A percentile compares a stretch with the other conserved stretches of the same genome.
These are phyloP conservation scores for Myotis planiceps DNA, from an alignment of 2,797 vertebrate genomes.

Conservation along the genomic window DNA sequence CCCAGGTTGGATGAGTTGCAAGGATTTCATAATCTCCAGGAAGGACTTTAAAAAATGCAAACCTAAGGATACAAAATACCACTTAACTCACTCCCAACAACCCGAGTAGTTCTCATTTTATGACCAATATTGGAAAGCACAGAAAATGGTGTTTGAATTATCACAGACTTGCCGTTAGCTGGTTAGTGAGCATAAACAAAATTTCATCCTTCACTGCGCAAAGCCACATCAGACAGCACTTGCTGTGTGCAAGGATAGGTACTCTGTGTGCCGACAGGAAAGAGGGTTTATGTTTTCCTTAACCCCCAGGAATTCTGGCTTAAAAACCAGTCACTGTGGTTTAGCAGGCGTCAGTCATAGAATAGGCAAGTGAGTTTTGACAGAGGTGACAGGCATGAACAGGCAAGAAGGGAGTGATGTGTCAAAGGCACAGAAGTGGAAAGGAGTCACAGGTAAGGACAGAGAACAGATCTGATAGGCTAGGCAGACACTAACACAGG, in stretches of 20 bases:
- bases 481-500: fast-evolving
- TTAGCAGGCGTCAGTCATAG: not conserved
- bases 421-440: not conserved
- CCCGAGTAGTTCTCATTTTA: not conserved
- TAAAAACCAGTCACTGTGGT: not conserved
- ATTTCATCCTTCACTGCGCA: not conserved
- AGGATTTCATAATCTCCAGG: slow-evolving; percentile 96
- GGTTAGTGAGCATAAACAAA: not conserved
- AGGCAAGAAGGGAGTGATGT: not conserved
- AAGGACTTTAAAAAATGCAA: slow-evolving; percentile 96
- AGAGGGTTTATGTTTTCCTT: not conserved
- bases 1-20: slow-evolving; percentile 95
- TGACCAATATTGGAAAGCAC: not conserved
- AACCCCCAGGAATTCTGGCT: not conserved
- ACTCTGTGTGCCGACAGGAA: not conserved
- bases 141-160: not conserved
- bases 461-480: not conserved
- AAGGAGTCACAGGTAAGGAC: not conserved
- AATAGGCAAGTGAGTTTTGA: not conserved
- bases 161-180: not conserved
- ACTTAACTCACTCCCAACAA: not conserved
- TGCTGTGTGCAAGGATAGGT: not conserved
- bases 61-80: slow-evolving; percentile 87
- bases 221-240: not conserved
- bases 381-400: not conserved